Base-by-base conservation (phyloP, 2,113 vertebrate genomes). In the Chloropsis hardwickii region DNA sequence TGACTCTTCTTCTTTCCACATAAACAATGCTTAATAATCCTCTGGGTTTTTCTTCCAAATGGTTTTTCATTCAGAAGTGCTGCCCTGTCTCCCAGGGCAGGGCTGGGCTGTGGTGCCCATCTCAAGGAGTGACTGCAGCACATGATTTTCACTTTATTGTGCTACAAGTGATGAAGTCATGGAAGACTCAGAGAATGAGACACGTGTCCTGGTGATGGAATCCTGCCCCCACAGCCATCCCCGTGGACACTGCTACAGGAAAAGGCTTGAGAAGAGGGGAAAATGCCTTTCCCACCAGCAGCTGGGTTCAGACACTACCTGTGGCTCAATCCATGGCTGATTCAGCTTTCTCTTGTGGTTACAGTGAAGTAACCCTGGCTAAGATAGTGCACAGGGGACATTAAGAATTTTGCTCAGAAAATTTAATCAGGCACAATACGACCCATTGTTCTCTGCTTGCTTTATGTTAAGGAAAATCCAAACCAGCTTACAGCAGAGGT, bases 401-500 rank as follows among this genome's bases (percentile, higher is more conserved):
- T 47, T 19, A n/a, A 69, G 19, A 4, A 23, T 22, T 72, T 57
- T 79, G 37, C 33, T 93, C 74, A 85, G 83, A 89, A 53, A 72
- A 72, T 64, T 21, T 29, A 70, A 90, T 88, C 80, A 92, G 51
- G 14, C 35, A 86, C 44, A 80, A 24, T 51, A 33, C 6, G 0
- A 79, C 58, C 81, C 66, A 64, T 84, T 92, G 86, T 94, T 45
- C 47, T 85, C 76, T 81, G 47, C 54, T 35, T 92, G 84, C 80
- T 92, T 94, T 95, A 31, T 79, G 91, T 74, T 81, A 65, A 71
- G 33, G 57, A 64, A 88, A 97, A 95, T 96, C 80, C 90, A 97
- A 97, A 95, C 28, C 70, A 95, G 78, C 47, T 86, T 84, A 61
- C 22, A 48, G 35, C 58, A 93, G 65, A 76, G 60, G 67, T 71